Percentiles rank a stretch among this genome's conserved stretches.
phyloP scores from a whole-genome alignment of 2,113 vertebrate species.

The Raphicerus campestris region DNA sequence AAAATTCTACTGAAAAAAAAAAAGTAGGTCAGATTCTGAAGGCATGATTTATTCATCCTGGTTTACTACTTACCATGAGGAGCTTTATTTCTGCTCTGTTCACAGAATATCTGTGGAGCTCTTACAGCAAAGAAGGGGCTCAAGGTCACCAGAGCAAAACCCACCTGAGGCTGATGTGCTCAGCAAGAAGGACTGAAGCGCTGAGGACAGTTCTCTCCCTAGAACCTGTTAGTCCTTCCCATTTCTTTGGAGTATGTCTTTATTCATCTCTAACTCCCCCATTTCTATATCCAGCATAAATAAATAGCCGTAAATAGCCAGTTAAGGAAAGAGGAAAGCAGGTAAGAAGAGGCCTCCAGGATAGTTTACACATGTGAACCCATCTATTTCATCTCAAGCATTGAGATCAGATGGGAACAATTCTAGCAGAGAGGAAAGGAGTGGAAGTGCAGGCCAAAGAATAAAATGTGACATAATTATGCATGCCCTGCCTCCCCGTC shows the following conservation, averaged over 20 bases:
- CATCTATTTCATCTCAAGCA: background rate
- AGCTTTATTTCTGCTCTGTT: slow-evolving; percentile 43
- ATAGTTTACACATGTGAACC: background rate
- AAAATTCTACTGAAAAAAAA: slow-evolving; percentile 56
- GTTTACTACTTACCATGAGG: slow-evolving; percentile 3
- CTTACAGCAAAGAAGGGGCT: slow-evolving; percentile 13
- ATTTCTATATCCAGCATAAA: background rate
- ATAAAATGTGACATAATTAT: background rate
- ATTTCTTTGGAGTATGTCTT: background rate
- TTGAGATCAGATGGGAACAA: background rate
- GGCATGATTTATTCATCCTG: slow-evolving; percentile 57
- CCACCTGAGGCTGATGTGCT: background rate
- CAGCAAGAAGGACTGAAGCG: background rate
- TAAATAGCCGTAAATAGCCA: background rate
- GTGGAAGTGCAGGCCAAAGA: background rate
- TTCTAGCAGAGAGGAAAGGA: background rate
- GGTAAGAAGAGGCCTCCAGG: background rate
- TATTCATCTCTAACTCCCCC: background rate
- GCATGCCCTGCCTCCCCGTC: background rate
- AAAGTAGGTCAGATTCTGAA: slow-evolving; percentile 52
- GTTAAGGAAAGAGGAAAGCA: background rate
- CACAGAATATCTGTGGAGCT: slow-evolving; percentile 33
- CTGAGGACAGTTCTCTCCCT: background rate
- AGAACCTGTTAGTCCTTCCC: background rate
- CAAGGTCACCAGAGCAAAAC: slow-evolving; percentile 25